These are phyloP conservation scores for Zosterops pallidus DNA, from an alignment of 2,113 vertebrate species.

Conservation along the genomic window DNA sequence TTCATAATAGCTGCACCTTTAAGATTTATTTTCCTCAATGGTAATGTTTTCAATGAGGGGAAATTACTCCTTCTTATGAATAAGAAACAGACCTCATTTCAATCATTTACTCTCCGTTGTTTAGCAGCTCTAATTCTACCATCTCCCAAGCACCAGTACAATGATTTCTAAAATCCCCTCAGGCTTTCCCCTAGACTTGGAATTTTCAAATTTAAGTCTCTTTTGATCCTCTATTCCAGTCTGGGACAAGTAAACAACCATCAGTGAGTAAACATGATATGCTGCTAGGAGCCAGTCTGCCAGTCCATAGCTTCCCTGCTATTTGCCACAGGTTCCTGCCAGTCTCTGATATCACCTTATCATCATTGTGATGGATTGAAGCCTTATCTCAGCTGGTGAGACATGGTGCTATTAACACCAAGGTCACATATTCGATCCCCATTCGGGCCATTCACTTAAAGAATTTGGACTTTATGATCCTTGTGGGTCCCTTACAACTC, in stretches of 20 bases:
- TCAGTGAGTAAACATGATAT: neutral
- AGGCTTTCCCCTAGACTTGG: neutral
- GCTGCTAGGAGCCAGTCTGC: neutral
- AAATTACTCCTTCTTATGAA: neutral
- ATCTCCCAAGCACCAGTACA: neutral
- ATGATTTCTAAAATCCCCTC: neutral
- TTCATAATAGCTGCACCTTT: neutral
- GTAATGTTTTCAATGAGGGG: neutral
- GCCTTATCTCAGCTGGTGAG: neutral
- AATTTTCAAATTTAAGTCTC: neutral
- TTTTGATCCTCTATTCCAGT: neutral
- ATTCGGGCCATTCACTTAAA: neutral
- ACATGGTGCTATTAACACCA: accelerated
- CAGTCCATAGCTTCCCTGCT: neutral
- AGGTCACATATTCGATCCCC: accelerated
- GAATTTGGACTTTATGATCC: neutral
- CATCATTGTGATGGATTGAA: neutral
- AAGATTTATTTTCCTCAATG: neutral
- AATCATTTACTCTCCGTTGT: neutral
- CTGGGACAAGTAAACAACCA: neutral
- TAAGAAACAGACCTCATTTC: neutral
- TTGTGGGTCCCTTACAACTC: neutral
- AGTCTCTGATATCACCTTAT: neutral
- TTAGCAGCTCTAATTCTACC: neutral
- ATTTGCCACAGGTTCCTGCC: neutral